A percentile compares a stretch with the other conserved stretches of the same genome.
These are phyloP conservation scores for Brachyistius frenatus DNA, from an alignment of 2,113 vertebrate genomes.

Conservation along the genomic window DNA sequence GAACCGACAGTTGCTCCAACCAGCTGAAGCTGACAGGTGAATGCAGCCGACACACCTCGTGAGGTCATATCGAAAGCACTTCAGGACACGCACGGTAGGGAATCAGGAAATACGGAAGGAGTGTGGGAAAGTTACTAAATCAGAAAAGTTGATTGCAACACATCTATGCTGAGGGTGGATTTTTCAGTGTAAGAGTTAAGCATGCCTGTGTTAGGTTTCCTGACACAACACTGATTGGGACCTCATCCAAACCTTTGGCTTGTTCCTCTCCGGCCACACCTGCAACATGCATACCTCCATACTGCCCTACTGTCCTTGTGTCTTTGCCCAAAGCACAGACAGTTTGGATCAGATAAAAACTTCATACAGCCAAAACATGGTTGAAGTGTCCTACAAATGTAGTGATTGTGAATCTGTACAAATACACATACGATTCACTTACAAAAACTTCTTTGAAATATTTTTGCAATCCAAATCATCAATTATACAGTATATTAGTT, in stretches of 20 bases:
- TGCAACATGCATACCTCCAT: conserved; percentile 55
- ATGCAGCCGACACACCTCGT: not conserved
- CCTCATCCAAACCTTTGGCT: conserved; percentile 44
- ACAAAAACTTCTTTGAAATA: too few relatives aligned
- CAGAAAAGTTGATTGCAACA: conserved; percentile 34
- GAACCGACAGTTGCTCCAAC: not conserved
- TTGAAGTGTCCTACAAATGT: not conserved
- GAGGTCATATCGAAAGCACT: conserved; percentile 18
- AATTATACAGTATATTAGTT: too few relatives aligned
- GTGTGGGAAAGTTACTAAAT: conserved; percentile 33
- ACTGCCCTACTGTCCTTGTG: conserved; percentile 8
- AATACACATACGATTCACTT: not conserved
- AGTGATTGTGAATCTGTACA: conserved; percentile 2
- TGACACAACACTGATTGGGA: conserved; percentile 51
- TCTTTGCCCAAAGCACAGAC: conserved; percentile 32
- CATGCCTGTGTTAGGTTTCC: conserved; percentile 10
- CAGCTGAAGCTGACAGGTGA: conserved; percentile 16
- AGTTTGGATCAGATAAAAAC: conserved; percentile 29
- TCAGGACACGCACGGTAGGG: not conserved
- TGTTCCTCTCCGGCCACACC: conserved; percentile 47
- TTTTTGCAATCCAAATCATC: too few relatives aligned
- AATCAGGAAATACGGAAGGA: conserved; percentile 31
- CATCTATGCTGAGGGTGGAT: not conserved
- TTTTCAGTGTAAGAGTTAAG: not conserved
- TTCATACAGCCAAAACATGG: not conserved